Conservation (phyloP, 2,888 invertebrate species). For the Amitus sp. region DNA sequence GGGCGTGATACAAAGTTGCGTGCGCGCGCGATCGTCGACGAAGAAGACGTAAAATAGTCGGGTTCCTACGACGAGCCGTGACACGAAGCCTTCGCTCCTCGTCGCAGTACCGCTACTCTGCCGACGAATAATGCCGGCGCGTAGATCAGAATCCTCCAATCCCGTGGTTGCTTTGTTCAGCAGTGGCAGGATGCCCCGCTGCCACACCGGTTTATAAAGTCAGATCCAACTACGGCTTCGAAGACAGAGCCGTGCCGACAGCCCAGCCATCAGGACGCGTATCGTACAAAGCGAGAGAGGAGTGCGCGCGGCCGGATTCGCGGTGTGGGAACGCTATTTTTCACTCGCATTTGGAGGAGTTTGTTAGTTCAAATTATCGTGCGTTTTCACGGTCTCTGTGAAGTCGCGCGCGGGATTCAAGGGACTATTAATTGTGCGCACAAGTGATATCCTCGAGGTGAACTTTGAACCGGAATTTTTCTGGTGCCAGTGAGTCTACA, state of each 20-base stretch:
- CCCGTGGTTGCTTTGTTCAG: slow-evolving; percentile 43
- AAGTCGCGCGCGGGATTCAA: slow-evolving; percentile 7
- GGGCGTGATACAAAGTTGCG: too few species aligned
- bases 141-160: slow-evolving; percentile 53
- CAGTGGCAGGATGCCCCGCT: slow-evolving; percentile 48
- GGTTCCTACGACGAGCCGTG: slow-evolving; percentile 1
- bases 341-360: too few species aligned
- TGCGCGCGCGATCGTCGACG: slow-evolving; percentile 1
- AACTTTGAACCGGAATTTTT: slow-evolving; percentile 38
- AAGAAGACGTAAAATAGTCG: slow-evolving; percentile 8
- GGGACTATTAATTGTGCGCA: not conserved
- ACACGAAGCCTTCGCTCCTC: not conserved
- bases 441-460: slow-evolving; percentile 33
- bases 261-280: slow-evolving; percentile 60
- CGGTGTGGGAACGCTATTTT: slow-evolving; percentile 20
- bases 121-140: slow-evolving; percentile 42
- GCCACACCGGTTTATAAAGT: slow-evolving; percentile 63
- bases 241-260: slow-evolving; percentile 65
- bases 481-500: slow-evolving; percentile 45
- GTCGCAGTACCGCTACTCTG: slow-evolving; percentile 52
- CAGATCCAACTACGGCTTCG: slow-evolving; percentile 58
- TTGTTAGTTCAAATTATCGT: too few species aligned
- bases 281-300: slow-evolving; percentile 36
- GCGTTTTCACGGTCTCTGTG: slow-evolving; percentile 6
- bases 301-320: slow-evolving; percentile 49